Conservation (phyloP, 2,113 vertebrate species). For the Saguinus imperator region DNA sequence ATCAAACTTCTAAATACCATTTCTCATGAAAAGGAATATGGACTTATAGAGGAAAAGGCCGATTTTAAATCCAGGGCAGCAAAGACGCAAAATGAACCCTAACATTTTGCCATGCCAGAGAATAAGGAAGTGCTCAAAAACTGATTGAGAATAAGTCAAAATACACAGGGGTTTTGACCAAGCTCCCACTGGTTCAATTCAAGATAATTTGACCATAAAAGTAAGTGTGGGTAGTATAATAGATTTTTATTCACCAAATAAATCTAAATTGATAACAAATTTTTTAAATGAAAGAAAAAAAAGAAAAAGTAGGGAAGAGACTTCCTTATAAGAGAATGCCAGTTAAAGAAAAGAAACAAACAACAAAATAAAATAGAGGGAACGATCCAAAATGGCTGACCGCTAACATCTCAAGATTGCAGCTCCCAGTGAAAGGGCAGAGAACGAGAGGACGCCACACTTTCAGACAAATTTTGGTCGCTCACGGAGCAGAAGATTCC, state of each 20-base stretch:
- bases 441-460: too few relatives aligned
- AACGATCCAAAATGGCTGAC: too few relatives aligned
- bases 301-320: not conserved
- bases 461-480: too few relatives aligned
- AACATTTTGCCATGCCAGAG: not conserved
- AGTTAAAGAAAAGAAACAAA: not conserved
- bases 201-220: not conserved
- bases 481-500: too few relatives aligned
- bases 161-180: not conserved
- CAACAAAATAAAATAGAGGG: too few relatives aligned
- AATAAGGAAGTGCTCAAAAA: slow-evolving; percentile 8
- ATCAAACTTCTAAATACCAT: slow-evolving; percentile 32
- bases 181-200: not conserved
- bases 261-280: not conserved
- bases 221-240: not conserved
- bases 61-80: not conserved
- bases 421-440: too few relatives aligned
- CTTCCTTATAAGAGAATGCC: not conserved
- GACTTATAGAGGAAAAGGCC: not conserved
- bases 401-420: too few relatives aligned
- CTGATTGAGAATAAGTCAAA: not conserved
- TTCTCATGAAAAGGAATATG: not conserved
- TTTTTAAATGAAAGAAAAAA: not conserved
- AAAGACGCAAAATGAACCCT: not conserved
- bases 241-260: slow-evolving; percentile 3